Evolutionary conservation across 1,140 invertebrate genomes (phyloP), one percentile per base, ranked within the genome.

Genomic region (Stenopsyche tienmushanensis): DNA sequence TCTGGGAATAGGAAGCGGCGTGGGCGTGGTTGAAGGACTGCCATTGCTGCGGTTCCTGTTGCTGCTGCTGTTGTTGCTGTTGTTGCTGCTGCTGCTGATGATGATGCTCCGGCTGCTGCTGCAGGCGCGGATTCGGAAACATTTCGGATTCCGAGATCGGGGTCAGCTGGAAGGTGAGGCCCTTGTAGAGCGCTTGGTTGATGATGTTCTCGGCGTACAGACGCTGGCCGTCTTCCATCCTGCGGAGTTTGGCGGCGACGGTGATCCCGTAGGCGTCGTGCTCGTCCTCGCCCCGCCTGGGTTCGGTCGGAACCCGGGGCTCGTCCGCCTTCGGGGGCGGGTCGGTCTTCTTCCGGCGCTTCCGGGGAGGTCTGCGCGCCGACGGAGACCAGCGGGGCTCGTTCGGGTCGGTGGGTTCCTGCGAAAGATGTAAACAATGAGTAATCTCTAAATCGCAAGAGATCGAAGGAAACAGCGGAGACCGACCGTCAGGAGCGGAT

Each of bases 201-300:
- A 72, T 71, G n/a, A 71, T 68, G 25, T 70, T 65, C 59, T 72
- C 70, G 10, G 67, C 70, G 23, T 54, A 65, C 1, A 66, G 42
- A 54, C 67, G 63, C 57, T 72, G 71, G 45, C 64, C 67, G 21
- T 67, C 65, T n/a, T 72, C 70, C 71, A 71, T 72, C 17, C 60
- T 65, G 9, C 70, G 66, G 24, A 72, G 66, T 26, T 72, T 72
- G n/a, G 70, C 69, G 5, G 67, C 71, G 3, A 71, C 67, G 13
- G 62, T 72, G 15, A 65, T 53, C 8, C 71, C 70, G 39, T 70
- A 65, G 9, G 67, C 71, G 64, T 71, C 70, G 47, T 66, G 62
- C 49, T 71, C 71, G 55, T 72, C 71, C 13, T 47, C 58, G 0
- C 41, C 45, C 7, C 44, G 15, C 44, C 58, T 55, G 41, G 29